phyloP scores from a whole-genome alignment of 2,797 vertebrate species.

The Melanotaenia nigrans region DNA sequence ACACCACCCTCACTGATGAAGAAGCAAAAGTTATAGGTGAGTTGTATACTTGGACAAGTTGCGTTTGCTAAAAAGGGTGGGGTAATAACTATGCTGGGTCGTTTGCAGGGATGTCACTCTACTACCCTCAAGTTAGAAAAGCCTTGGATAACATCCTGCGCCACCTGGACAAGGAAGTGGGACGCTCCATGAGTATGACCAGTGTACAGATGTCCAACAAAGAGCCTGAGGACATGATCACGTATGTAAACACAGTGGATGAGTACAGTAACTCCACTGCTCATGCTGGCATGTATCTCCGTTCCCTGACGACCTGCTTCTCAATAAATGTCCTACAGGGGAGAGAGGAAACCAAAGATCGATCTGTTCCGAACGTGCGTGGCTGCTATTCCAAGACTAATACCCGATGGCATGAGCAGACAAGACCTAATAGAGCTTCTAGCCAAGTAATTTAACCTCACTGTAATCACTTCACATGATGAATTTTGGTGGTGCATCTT shows the following conservation, averaged over 20 bases:
- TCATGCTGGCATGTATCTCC: background rate
- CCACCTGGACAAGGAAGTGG: constrained; percentile 98
- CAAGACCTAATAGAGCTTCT: constrained; percentile 97
- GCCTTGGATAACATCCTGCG: constrained; percentile 96
- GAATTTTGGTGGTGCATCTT: background rate
- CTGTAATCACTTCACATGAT: constrained; percentile 5
- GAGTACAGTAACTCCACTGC: background rate
- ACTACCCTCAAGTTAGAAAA: constrained; percentile 98
- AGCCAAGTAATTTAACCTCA: constrained; percentile 86
- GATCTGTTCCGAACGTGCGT: constrained; percentile 98
- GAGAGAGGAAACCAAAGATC: constrained; percentile 99
- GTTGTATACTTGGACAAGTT: constrained; percentile 32
- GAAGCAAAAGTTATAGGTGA: constrained; percentile 98
- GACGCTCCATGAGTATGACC: constrained; percentile 99
- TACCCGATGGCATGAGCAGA: constrained; percentile 99
- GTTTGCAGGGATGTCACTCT: constrained; percentile 94
- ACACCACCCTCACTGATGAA: constrained; percentile 98
- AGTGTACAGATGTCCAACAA: constrained; percentile 99
- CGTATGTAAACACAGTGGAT: constrained; percentile 82
- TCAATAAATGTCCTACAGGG: constrained; percentile 79
- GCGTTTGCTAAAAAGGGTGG: background rate
- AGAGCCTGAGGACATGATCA: constrained; percentile 99
- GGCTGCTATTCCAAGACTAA: constrained; percentile 96
- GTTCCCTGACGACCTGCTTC: constrained; percentile 2
- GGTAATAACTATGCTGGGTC: constrained; percentile 6